Evolutionary conservation across 2,113 vertebrate species (phyloP), one percentile per base, ranked within the genome.

Genomic region (Gobiocypris rarus): DNA sequence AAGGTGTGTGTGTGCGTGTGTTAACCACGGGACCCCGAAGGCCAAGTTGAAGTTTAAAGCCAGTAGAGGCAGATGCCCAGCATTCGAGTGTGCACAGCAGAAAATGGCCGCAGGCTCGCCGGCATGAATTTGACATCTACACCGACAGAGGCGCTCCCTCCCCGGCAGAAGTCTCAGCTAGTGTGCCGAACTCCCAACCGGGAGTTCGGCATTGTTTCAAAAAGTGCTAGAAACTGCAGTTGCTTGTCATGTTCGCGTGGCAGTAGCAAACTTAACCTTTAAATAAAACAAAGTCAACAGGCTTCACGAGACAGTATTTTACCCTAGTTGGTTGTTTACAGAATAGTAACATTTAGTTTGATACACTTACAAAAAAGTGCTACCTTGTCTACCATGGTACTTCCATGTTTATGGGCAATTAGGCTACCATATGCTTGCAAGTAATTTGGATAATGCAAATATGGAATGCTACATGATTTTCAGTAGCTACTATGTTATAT

Each of bases 91-190:
- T 84, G 71, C 87, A 93, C 93, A 95, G 94, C 95, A 96, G 95
- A 97, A 97, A 97, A 97, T 96, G 96, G 96, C 96, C 90, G 90
- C 89, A 89, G 90, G 90, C 91, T 89, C 92, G 91, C 92, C 91
- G 94, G 91, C 89, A 84, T 93, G 93, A 95, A 94, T 93, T 93
- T 94, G 93, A 91, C 90, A 89, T 81, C 90, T 61, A 92, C 89
- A 88, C 94, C 91, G 90, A 84, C 85, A 93, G 92, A 91, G 93
- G 95, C 93, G 94, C 92, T 90, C 86, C 91, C 85, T 85, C 83
- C 89, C 91, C 88, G 93, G 85, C 73, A 81, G 71, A 31, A 84
- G 71, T 73, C 0, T 58, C 54, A 61, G 79, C 41, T 71, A 74
- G 69, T 86, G 81, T 52, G 38, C 82, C 87, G 86, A 52, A 81